Base-by-base conservation (phyloP, 2,113 vertebrate genomes). In the Trichomycterus rosablanca region DNA sequence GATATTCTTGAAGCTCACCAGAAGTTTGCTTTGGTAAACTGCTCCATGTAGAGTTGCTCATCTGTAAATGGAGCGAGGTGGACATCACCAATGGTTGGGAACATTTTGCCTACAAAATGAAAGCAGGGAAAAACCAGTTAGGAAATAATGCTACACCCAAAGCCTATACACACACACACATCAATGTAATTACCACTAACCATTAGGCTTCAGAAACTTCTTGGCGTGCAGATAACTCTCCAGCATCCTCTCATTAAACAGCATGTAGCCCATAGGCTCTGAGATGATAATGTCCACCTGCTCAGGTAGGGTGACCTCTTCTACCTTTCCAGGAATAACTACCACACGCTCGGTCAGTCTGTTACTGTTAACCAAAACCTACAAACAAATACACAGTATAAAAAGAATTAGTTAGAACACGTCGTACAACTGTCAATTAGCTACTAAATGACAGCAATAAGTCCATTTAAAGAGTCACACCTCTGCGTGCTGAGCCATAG, bases 1-100 rank as follows among this genome's bases (percentile, higher is more conserved):
- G n/a, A n/a, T n/a, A n/a, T n/a, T n/a, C n/a, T n/a, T n/a, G n/a
- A n/a, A n/a, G 12, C 87, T 90, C 77, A 97, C 94, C 94, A 97
- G 84, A 97, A 97, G 76, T 97, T 97, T 78, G 94, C 94, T 83
- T 97, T 97, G 58, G 94, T 97, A 81, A 97, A 97, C 80, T 97
- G 94, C 78, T 97, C 94, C 94, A 97, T 97, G 86, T 97, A 97
- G 59, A 97, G 92, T 84, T 97, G 94, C 68, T 97, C 93, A 1
- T 97, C 94, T 48, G 94, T 97, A 81, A 97, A 97, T 11, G 94
- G 94, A 0, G 94, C 93, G 18, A 97, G 82, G 72, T 97, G 94
- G 59, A 97, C 94, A 5, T 97, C 94, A 1, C 94, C 94, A 2
- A 97, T 91, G 1, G 94, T 97, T 7, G 94, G 94, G 75, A 97